Evolutionary conservation across 2,113 vertebrate genomes (phyloP).

Genomic region (Thamnophis sirtalis): DNA sequence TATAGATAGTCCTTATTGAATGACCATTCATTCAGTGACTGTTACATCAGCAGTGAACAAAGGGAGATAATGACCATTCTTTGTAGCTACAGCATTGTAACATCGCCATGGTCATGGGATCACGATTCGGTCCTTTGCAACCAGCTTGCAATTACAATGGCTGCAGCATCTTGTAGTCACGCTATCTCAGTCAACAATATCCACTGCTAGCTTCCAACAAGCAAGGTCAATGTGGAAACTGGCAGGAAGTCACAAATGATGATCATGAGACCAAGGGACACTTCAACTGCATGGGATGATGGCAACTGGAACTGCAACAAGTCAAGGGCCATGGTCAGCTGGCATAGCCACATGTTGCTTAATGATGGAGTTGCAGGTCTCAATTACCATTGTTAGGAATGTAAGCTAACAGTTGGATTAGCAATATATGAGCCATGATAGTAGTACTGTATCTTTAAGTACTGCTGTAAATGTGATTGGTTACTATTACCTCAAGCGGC

Average conservation of each 20-base stretch:
- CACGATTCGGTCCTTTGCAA: neutral
- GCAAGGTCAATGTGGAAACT: neutral
- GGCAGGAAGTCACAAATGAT: neutral
- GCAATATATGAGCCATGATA: too few relatives aligned
- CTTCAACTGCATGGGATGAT: neutral
- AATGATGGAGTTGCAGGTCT: neutral
- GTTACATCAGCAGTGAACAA: neutral
- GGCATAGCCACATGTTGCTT: neutral
- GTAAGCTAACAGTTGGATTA: too few relatives aligned
- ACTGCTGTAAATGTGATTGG: too few relatives aligned
- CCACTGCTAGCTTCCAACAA: neutral
- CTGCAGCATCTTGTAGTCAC: neutral
- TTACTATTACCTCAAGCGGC: too few relatives aligned
- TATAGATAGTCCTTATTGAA: neutral
- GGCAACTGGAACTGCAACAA: neutral
- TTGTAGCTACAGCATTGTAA: neutral
- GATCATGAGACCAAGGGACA: neutral
- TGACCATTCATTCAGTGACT: neutral
- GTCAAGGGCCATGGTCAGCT: neutral
- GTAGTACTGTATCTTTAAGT: too few relatives aligned
- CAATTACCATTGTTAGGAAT: too few relatives aligned
- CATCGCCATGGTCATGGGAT: neutral
- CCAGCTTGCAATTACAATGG: neutral
- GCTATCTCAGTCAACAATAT: neutral
- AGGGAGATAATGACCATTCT: neutral